Evolutionary conservation across 1,140 invertebrate genomes (phyloP).

Genomic region (Popillia japonica): DNA sequence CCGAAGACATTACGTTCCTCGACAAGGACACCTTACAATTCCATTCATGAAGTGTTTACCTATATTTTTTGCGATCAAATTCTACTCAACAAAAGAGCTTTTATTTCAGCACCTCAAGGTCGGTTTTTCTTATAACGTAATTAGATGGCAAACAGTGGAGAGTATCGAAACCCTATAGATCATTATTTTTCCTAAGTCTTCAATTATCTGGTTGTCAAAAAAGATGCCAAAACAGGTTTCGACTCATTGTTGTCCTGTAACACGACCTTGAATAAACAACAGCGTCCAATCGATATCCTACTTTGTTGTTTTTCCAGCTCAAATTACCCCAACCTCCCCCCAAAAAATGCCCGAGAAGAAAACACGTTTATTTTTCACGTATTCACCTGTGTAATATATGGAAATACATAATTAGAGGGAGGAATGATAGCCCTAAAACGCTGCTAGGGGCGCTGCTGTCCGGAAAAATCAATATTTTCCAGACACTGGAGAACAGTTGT

Average conservation of each 20-base stretch:
- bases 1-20: no score
- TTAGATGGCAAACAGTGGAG: neutral
- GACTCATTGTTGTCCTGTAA: neutral
- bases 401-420: neutral
- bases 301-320: neutral
- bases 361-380: neutral
- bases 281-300: neutral
- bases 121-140: neutral
- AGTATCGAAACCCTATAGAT: neutral
- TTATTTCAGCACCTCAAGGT: neutral
- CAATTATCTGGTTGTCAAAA: neutral
- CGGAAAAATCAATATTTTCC: slow-evolving; percentile 25
- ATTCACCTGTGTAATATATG: neutral
- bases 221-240: neutral
- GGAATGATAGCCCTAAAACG: neutral
- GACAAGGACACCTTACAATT: no score
- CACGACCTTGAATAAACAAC: neutral
- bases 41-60: no score
- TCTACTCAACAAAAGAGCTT: neutral
- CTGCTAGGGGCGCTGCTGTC: neutral
- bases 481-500: neutral
- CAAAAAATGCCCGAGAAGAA: neutral
- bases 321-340: neutral
- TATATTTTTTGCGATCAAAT: no score
- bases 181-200: neutral